Percentiles rank a stretch among this genome's conserved stretches.
These are phyloP conservation scores for Psittacula derbiana DNA, from an alignment of 2,797 vertebrate genomes.

Conservation along the genomic window DNA sequence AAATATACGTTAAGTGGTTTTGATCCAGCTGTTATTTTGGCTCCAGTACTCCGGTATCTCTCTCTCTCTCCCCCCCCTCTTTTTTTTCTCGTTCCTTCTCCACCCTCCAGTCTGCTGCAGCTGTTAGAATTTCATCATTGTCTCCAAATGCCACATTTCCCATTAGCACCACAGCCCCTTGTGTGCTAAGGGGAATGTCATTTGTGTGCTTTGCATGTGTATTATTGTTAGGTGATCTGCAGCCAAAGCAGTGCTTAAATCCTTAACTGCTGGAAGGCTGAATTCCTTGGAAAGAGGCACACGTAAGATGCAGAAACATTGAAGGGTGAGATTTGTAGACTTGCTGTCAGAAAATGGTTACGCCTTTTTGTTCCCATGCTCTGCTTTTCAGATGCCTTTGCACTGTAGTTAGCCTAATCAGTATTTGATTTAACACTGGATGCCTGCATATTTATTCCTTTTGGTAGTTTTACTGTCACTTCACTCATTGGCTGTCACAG, in stretches of 20 bases:
- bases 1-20: not conserved
- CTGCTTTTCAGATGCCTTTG: not conserved
- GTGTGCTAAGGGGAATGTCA: not conserved
- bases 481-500: not conserved
- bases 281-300: not conserved
- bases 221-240: not conserved
- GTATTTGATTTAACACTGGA: not conserved
- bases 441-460: not conserved
- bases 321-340: not conserved
- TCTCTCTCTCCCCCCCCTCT: not conserved
- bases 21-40: slow-evolving; percentile 44
- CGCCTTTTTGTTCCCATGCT: not conserved
- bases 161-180: not conserved
- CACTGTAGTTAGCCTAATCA: not conserved
- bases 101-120: not conserved
- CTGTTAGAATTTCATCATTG: slow-evolving; percentile 55
- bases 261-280: not conserved
- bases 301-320: not conserved
- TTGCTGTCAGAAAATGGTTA: not conserved
- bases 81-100: not conserved
- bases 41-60: not conserved
- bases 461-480: not conserved
- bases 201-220: not conserved
- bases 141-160: slow-evolving; percentile 7
- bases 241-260: not conserved